Conservation (phyloP, 1,140 invertebrate genomes). For the Aphaenogaster ashmeadi region DNA sequence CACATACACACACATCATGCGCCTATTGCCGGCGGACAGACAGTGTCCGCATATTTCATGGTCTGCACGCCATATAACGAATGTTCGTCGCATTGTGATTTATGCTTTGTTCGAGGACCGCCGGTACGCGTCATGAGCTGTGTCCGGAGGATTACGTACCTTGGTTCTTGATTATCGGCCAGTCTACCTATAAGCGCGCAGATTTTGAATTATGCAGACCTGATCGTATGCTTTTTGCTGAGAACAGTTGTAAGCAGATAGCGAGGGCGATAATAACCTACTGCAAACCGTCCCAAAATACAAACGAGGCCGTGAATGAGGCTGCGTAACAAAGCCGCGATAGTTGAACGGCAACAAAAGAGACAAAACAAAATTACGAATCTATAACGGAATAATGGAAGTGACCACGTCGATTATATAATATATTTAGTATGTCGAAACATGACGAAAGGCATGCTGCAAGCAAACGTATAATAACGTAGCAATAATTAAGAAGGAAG, state of each 20-base stretch:
- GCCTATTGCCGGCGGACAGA: conserved; percentile 53
- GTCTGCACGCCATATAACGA: conserved; percentile 84
- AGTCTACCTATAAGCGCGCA: not conserved
- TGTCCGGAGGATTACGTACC: conserved; percentile 68
- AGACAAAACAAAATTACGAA: conserved; percentile 34
- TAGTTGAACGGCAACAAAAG: conserved; percentile 16
- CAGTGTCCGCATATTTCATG: conserved; percentile 83
- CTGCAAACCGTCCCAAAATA: not conserved
- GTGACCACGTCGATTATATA: not conserved
- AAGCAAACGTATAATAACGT: not conserved
- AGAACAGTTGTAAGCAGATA: conserved; percentile 1
- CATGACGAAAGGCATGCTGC: not conserved
- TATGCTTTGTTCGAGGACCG: conserved; percentile 82
- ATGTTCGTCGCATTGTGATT: conserved; percentile 86
- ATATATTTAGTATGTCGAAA: not conserved
- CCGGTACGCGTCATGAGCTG: conserved; percentile 41
- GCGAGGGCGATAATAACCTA: conserved; percentile 12
- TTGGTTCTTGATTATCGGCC: conserved; percentile 70
- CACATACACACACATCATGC: not conserved
- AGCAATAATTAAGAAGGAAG: not conserved
- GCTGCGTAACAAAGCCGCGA: not conserved
- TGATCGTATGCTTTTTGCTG: not conserved
- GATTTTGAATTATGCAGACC: not conserved
- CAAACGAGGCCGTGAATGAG: conserved; percentile 27
- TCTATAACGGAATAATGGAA: conserved; percentile 6